Conservation (phyloP, 2,113 vertebrate genomes). For the Elaphurus davidianus region DNA sequence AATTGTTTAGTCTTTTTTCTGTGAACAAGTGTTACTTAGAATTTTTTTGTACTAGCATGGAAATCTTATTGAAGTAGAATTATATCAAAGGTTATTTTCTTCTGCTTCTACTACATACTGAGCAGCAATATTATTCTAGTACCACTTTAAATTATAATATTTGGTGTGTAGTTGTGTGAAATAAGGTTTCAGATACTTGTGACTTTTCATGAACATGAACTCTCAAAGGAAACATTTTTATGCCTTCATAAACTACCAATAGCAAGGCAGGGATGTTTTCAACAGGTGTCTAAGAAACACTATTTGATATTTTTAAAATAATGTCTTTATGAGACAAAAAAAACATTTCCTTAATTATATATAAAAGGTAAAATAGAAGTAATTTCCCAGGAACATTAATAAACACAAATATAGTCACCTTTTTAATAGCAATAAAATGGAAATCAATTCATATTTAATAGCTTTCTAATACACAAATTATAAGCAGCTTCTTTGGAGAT, state of each 20-base stretch:
- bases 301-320: neutral
- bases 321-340: neutral
- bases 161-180: neutral
- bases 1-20: neutral
- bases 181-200: neutral
- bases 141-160: neutral
- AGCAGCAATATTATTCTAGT: neutral
- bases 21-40: neutral
- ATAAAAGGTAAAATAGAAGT: neutral
- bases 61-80: neutral
- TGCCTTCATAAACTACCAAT: neutral
- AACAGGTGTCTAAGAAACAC: neutral
- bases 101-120: neutral
- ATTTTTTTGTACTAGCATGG: neutral
- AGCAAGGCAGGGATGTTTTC: neutral
- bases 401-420: neutral
- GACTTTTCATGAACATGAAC: neutral
- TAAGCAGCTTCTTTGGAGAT: fast-evolving
- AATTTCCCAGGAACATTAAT: neutral
- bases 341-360: neutral
- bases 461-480: neutral
- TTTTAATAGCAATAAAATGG: neutral
- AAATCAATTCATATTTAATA: neutral
- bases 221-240: neutral
- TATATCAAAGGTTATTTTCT: neutral